Percentiles rank a stretch among this genome's conserved stretches.
Conservation (phyloP, 1,140 invertebrate genomes). For the Zaprionus kolodkinae region DNA sequence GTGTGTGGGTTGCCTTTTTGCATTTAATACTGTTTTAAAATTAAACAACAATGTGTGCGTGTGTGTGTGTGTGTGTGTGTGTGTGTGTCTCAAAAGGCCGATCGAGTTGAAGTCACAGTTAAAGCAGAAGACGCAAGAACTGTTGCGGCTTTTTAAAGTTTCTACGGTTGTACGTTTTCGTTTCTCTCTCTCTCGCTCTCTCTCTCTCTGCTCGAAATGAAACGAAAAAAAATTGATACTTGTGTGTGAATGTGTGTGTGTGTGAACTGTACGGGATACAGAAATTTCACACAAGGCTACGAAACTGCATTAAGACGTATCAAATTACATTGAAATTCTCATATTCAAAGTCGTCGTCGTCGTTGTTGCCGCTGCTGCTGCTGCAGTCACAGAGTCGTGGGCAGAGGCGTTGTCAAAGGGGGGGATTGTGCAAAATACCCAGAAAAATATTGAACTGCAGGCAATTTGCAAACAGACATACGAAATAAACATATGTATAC, state of each 20-base stretch:
- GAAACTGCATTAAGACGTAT: conserved; percentile 60
- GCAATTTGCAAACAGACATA: not conserved
- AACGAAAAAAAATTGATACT: conserved; percentile 39
- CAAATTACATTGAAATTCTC: conserved; percentile 73
- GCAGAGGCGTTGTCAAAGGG: conserved; percentile 26
- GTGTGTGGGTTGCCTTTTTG: conserved; percentile 26
- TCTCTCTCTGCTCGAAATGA: conserved; percentile 47
- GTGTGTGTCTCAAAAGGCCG: conserved; percentile 6
- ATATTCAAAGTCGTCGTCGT: conserved; percentile 56
- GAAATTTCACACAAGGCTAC: conserved; percentile 72
- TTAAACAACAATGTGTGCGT: conserved; percentile 40
- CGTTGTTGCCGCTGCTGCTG: conserved; percentile 23
- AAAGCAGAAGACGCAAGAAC: conserved; percentile 20
- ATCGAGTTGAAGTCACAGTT: not conserved
- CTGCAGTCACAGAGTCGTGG: conserved; percentile 21
- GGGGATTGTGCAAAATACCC: not conserved
- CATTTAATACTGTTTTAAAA: conserved; percentile 57
- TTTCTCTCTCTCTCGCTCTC: conserved; percentile 29
- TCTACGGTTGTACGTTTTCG: conserved; percentile 23
- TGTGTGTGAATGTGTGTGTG: not conserved
- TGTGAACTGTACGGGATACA: conserved; percentile 43
- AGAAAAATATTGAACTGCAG: not conserved
- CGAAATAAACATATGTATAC: no score
- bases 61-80: not conserved
- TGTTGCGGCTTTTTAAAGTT: conserved; percentile 55